Percentiles rank a stretch among this genome's conserved stretches.
Conservation (phyloP, 2,113 vertebrate genomes). For the Athene noctua region DNA sequence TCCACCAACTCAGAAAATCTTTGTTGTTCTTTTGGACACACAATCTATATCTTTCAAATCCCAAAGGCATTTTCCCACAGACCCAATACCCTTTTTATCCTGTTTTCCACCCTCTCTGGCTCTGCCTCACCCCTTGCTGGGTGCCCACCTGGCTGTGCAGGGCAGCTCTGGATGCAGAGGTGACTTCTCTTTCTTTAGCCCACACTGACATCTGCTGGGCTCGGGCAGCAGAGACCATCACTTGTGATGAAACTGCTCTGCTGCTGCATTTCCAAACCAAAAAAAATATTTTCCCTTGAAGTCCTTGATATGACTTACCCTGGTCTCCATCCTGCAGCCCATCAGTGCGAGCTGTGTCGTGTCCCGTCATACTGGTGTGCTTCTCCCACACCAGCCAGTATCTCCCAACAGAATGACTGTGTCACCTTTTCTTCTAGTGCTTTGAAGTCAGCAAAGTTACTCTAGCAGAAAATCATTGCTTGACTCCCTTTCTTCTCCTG, state of each 20-base stretch:
- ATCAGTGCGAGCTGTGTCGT: background rate
- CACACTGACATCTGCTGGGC: conserved; percentile 69
- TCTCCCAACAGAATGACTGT: background rate
- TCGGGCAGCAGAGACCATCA: background rate
- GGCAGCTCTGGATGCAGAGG: background rate
- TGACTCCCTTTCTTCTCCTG: background rate
- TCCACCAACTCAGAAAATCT: background rate
- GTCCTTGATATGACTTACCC: fast-evolving
- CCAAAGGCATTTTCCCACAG: background rate
- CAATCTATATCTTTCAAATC: background rate
- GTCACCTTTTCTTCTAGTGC: background rate
- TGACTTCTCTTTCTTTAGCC: conserved; percentile 4
- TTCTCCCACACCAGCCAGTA: background rate
- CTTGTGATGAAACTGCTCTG: background rate
- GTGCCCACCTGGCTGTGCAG: background rate
- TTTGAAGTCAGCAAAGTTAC: background rate
- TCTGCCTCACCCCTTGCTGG: background rate
- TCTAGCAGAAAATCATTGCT: background rate
- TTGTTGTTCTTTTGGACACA: background rate
- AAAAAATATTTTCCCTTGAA: background rate
- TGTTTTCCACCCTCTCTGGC: background rate
- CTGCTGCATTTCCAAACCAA: background rate
- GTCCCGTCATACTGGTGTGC: background rate
- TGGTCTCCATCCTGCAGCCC: background rate
- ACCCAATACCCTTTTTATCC: background rate